Evolutionary conservation across 2,888 invertebrate species (phyloP).

Genomic region (Periphyllus acericola): DNA sequence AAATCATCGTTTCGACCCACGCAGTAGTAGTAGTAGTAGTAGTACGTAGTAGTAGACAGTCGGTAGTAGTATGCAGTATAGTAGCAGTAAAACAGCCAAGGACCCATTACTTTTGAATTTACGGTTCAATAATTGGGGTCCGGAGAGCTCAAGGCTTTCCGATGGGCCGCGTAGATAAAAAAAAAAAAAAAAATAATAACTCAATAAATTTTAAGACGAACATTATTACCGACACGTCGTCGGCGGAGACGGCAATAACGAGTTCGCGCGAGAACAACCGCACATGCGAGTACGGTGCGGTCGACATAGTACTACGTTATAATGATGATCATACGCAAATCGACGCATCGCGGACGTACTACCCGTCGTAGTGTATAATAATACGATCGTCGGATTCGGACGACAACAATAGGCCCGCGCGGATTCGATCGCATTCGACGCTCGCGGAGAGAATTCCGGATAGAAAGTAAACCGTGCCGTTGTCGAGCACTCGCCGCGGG

Average conservation of each 20-base stretch:
- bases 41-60: no score
- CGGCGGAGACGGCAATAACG: neutral
- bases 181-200: neutral
- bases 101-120: constrained; percentile 47
- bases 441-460: constrained; percentile 53
- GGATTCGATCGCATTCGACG: neutral
- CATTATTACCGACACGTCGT: neutral
- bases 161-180: neutral
- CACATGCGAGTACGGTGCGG: no score
- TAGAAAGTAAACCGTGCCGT: constrained; percentile 57
- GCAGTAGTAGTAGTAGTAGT: neutral
- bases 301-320: no score
- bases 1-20: constrained; percentile 29
- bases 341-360: neutral
- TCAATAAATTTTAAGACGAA: neutral
- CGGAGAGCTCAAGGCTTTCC: constrained; percentile 25
- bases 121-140: constrained; percentile 50
- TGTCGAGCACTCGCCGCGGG: constrained; percentile 3
- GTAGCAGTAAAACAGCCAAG: constrained; percentile 28
- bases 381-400: neutral
- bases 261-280: neutral
- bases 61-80: no score
- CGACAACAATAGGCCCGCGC: neutral
- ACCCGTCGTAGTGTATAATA: no score
- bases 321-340: no score